phyloP scores from a whole-genome alignment of 2,113 vertebrate genomes.

The Hippocampus mohnikei region DNA sequence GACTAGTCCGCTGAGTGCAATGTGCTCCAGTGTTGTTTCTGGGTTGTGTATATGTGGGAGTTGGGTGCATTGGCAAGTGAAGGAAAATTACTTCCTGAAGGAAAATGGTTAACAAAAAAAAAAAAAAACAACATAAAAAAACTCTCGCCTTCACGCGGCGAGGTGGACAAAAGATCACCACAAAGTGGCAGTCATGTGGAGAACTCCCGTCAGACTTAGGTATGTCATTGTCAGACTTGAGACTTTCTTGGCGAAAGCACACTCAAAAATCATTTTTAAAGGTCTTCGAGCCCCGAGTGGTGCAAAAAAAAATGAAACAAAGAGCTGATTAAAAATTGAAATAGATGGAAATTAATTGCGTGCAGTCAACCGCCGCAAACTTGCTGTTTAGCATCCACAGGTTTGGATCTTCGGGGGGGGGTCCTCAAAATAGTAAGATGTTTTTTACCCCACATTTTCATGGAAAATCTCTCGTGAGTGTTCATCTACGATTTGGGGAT shows the following conservation, averaged over 20 bases:
- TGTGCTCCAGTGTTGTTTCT: neutral
- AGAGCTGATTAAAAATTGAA: neutral
- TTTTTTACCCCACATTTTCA: too few relatives aligned
- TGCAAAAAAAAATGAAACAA: neutral
- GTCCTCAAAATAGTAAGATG: too few relatives aligned
- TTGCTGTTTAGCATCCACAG: too few relatives aligned
- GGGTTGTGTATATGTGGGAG: neutral
- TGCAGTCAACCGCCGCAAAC: too few relatives aligned
- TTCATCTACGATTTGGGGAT: too few relatives aligned
- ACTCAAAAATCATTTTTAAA: neutral
- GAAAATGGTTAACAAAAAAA: neutral
- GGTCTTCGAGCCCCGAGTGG: neutral
- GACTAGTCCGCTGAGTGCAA: neutral
- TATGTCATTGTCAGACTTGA: neutral
- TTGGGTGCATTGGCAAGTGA: neutral
- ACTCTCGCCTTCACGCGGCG: neutral
- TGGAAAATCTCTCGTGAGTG: too few relatives aligned
- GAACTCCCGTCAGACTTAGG: neutral
- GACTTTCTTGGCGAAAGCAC: neutral
- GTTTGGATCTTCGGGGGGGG: too few relatives aligned
- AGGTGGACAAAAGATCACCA: neutral
- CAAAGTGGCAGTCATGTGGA: neutral
- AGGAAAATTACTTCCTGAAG: constrained; percentile 7
- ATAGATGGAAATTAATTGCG: too few relatives aligned
- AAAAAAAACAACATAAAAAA: neutral